phyloP scores from a whole-genome alignment of 2,113 vertebrate species.

The Parus major region DNA sequence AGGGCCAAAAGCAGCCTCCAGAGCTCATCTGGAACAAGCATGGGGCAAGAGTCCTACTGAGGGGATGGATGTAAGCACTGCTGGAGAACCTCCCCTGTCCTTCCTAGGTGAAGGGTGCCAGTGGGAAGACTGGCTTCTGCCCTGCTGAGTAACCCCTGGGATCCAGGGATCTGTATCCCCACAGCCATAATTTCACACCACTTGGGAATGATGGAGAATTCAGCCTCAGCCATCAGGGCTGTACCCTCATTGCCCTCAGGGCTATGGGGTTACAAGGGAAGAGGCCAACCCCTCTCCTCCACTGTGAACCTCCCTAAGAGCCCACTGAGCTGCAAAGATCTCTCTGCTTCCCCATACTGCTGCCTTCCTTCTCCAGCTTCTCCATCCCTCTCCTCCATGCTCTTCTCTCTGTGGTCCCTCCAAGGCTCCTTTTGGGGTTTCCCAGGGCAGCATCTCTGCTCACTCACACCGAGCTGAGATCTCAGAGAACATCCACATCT shows the following conservation, averaged over 20 bases:
- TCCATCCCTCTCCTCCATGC: not conserved
- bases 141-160: not conserved
- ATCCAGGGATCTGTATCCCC: not conserved
- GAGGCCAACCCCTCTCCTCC: not conserved
- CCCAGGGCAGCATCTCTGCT: not conserved
- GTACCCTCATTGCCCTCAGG: not conserved
- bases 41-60: not conserved
- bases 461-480: not conserved
- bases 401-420: not conserved
- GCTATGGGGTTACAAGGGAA: not conserved
- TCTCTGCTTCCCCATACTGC: not conserved
- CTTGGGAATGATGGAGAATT: not conserved
- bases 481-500: not conserved
- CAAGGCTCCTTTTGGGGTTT: not conserved
- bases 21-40: not conserved
- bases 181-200: not conserved
- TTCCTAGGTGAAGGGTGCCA: not conserved
- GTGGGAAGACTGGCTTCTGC: not conserved
- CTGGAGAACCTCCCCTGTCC: accelerated
- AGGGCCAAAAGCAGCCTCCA: not conserved
- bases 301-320: not conserved
- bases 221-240: not conserved
- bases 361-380: not conserved
- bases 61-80: not conserved
- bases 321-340: not conserved